phyloP scores from a whole-genome alignment of 2,888 invertebrate genomes.

The Tupiocoris notatus region DNA sequence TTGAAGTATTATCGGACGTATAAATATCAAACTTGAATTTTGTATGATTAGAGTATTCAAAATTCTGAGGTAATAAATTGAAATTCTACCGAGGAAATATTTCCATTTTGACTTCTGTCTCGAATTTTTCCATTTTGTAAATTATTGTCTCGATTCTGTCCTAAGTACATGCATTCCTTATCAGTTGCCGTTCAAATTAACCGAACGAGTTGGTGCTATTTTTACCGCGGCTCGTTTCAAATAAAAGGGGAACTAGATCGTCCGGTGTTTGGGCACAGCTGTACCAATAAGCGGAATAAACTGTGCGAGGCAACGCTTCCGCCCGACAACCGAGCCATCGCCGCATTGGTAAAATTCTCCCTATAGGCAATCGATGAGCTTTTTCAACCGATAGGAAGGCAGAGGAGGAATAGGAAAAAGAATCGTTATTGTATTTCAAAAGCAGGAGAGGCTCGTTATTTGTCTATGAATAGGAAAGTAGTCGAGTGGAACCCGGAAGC shows the following conservation, averaged over 20 bases:
- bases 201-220: not conserved
- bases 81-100: too few relatives aligned
- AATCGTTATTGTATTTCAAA: not conserved
- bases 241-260: not conserved
- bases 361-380: not conserved
- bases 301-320: not conserved
- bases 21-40: too few relatives aligned
- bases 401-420: not conserved
- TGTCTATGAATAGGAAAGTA: not conserved
- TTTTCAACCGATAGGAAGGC: not conserved
- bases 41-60: too few relatives aligned
- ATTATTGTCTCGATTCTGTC: too few relatives aligned
- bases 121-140: too few relatives aligned
- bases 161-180: not conserved
- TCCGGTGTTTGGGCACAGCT: not conserved
- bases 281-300: not conserved
- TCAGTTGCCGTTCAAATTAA: not conserved
- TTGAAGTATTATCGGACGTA: too few relatives aligned
- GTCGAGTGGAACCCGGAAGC: not conserved
- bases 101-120: too few relatives aligned
- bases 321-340: not conserved
- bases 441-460: not conserved
- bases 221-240: not conserved
- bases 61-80: too few relatives aligned
- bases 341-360: not conserved